Conservation (phyloP, 2,888 invertebrate genomes). For the Carcina quercana region DNA sequence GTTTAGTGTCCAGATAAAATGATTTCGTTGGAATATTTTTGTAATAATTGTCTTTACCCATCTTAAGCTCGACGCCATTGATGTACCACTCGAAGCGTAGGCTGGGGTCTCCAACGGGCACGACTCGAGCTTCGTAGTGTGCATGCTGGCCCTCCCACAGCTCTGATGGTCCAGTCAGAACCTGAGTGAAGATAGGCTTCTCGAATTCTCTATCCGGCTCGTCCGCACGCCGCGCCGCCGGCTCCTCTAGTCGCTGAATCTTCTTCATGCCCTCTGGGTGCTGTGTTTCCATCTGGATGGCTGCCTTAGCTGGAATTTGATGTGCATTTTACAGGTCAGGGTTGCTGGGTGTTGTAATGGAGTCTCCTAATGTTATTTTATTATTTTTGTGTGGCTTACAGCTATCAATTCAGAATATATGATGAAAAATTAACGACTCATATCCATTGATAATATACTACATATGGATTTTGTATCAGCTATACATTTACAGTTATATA, state of each 20-base stretch:
- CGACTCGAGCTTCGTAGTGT: conserved; percentile 92
- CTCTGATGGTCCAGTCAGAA: conserved; percentile 90
- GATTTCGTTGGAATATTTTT: not conserved
- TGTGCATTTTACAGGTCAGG: no score
- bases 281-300: conserved; percentile 90
- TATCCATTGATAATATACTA: no score
- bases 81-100: conserved; percentile 96
- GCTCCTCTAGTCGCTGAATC: conserved; percentile 90
- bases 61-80: conserved; percentile 93
- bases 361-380: no score
- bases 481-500: no score
- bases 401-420: no score
- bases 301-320: conserved; percentile 82
- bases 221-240: conserved; percentile 78
- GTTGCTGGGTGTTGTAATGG: no score
- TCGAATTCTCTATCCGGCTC: conserved; percentile 89
- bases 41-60: conserved; percentile 74
- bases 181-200: conserved; percentile 93
- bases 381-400: no score
- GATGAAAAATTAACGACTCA: no score
- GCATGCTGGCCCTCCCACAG: conserved; percentile 94
- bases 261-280: conserved; percentile 95
- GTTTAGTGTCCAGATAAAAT: no score
- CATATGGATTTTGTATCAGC: no score
- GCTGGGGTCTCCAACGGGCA: conserved; percentile 94